Evolutionary conservation across 2,113 vertebrate genomes (phyloP).

Genomic region (Passerina amoena): DNA sequence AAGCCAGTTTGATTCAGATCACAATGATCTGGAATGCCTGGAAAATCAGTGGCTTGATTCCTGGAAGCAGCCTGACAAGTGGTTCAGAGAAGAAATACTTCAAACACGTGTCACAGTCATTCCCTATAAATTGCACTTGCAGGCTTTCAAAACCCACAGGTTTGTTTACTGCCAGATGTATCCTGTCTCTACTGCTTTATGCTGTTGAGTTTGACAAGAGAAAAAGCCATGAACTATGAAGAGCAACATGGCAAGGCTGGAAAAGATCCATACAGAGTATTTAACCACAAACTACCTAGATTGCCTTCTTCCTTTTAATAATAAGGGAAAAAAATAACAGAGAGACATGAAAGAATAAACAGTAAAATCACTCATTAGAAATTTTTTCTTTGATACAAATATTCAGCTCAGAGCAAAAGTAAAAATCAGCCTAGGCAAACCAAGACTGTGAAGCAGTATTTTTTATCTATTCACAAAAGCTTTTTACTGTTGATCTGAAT

Average conservation of each 20-base stretch:
- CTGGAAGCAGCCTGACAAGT: background rate
- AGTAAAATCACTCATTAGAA: background rate
- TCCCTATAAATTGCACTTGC: background rate
- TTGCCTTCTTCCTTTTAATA: background rate
- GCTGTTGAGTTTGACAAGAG: background rate
- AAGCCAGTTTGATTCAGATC: background rate
- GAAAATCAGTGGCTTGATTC: background rate
- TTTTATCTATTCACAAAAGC: background rate
- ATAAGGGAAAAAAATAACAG: background rate
- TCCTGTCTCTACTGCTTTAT: background rate
- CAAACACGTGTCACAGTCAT: background rate
- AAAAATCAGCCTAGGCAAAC: background rate
- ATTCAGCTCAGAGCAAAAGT: background rate
- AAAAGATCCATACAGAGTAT: background rate
- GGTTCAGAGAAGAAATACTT: background rate
- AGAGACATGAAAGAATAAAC: background rate
- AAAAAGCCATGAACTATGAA: background rate
- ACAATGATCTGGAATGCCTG: background rate
- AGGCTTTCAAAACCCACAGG: background rate
- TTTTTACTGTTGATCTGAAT: background rate
- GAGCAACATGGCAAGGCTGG: background rate
- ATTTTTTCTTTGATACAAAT: background rate
- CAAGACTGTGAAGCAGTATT: background rate
- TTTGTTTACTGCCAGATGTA: background rate
- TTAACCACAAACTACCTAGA: background rate